phyloP scores from a whole-genome alignment of 2,797 vertebrate species.

The Podarcis siculus region DNA sequence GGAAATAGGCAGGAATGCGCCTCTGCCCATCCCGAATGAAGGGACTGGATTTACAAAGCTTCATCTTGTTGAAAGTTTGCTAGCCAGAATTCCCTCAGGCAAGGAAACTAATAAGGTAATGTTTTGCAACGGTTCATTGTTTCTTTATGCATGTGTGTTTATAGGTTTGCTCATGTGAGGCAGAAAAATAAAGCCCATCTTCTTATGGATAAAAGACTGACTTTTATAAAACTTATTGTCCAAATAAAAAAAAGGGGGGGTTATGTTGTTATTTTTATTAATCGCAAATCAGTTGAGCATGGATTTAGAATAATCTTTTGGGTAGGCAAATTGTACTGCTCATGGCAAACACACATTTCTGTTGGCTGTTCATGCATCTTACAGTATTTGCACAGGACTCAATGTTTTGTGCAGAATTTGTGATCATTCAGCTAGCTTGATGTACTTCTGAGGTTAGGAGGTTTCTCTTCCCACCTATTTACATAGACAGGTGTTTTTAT shows the following conservation, averaged over 20 bases:
- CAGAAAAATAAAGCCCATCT: too few species aligned
- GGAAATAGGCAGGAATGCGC: conserved; percentile 93
- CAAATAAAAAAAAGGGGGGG: too few species aligned
- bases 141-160: not conserved
- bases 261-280: not conserved
- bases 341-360: not conserved
- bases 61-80: conserved; percentile 89
- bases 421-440: not conserved
- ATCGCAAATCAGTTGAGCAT: not conserved
- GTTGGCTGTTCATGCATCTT: not conserved
- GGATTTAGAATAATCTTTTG: not conserved
- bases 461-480: conserved; percentile 9
- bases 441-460: not conserved
- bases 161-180: not conserved
- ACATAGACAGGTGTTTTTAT: not conserved
- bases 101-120: conserved; percentile 95
- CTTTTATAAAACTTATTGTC: not conserved
- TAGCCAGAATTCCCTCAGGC: conserved; percentile 91
- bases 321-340: not conserved
- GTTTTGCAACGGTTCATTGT: conserved; percentile 28
- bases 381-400: not conserved
- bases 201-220: not conserved
- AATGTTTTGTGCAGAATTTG: not conserved
- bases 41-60: conserved; percentile 92
- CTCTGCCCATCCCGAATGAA: conserved; percentile 87